These are phyloP conservation scores for Eonycteris spelaea DNA, from an alignment of 2,113 vertebrate genomes.

Conservation along the genomic window DNA sequence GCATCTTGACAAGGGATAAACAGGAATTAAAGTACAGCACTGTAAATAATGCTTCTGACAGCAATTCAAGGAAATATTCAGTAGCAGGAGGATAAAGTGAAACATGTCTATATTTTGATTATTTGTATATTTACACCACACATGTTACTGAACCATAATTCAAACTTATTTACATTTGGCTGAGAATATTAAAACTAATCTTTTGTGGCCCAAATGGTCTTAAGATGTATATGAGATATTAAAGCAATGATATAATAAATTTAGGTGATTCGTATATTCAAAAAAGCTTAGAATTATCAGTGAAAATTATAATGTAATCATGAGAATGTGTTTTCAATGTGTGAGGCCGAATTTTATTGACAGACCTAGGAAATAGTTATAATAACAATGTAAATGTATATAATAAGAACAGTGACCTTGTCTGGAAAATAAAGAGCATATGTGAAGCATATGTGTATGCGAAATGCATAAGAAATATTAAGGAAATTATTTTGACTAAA, in stretches of 20 bases:
- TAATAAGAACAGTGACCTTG: background rate
- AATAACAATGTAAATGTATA: background rate
- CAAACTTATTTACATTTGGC: slow-evolving; percentile 10
- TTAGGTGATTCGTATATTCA: slow-evolving; percentile 2
- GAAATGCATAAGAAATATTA: background rate
- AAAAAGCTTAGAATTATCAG: slow-evolving; percentile 6
- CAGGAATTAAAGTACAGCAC: background rate
- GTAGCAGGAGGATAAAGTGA: background rate
- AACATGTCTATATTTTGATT: background rate
- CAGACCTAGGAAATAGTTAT: background rate
- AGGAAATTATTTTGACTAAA: background rate
- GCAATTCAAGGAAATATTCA: background rate
- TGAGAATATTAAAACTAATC: slow-evolving; percentile 1
- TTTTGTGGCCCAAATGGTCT: background rate
- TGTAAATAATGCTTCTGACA: background rate
- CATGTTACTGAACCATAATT: background rate
- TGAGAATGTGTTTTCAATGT: background rate
- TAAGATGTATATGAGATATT: background rate
- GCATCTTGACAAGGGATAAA: background rate
- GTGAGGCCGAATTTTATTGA: slow-evolving; percentile 17
- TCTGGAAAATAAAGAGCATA: background rate
- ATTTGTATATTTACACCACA: background rate
- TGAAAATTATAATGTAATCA: background rate
- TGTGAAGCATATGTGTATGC: background rate
- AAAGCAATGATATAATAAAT: background rate